A percentile compares a stretch with the other conserved stretches of the same genome.
phyloP scores from a whole-genome alignment of 2,797 vertebrate species.

The Arremon aurantiirostris region DNA sequence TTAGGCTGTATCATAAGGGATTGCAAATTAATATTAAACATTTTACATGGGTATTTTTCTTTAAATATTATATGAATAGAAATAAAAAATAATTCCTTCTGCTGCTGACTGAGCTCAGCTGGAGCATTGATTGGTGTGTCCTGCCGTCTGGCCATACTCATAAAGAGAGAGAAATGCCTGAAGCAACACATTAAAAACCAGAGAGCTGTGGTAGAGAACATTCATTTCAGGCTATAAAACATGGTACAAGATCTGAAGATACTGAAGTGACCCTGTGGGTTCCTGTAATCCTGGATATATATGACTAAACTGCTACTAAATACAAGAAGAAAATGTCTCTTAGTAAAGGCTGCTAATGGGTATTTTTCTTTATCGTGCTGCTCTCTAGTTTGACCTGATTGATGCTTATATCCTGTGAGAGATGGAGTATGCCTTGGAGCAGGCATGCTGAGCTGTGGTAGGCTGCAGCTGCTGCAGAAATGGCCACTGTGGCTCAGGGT shows the following conservation, averaged over 20 bases:
- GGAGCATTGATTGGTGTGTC: neutral
- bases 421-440: neutral
- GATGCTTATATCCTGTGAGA: neutral
- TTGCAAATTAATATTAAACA: neutral
- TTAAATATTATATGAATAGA: neutral
- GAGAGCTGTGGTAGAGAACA: neutral
- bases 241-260: slow-evolving; percentile 24
- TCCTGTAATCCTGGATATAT: neutral
- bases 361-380: neutral
- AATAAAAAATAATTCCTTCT: neutral
- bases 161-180: slow-evolving; percentile 17
- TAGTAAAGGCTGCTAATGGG: neutral
- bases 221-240: slow-evolving; percentile 28
- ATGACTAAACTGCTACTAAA: neutral
- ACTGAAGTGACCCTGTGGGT: neutral
- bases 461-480: neutral
- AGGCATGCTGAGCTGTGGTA: neutral
- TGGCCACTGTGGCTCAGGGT: neutral
- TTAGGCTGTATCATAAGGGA: neutral
- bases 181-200: slow-evolving; percentile 23
- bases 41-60: neutral
- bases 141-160: neutral
- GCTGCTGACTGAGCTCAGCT: neutral
- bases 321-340: neutral
- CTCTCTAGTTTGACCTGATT: neutral